Conservation (phyloP, 1,140 invertebrate species). For the Papilio aristodemus region DNA sequence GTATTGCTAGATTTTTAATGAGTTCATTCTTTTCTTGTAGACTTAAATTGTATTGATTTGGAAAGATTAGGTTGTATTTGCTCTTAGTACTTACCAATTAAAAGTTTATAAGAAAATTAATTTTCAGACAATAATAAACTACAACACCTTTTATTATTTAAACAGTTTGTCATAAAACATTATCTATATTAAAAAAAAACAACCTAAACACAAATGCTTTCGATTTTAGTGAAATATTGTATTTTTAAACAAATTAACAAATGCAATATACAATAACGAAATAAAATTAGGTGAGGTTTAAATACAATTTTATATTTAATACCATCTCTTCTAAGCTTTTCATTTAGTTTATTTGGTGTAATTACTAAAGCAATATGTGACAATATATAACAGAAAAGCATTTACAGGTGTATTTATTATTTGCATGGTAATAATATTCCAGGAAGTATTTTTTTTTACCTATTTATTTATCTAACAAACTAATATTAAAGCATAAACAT, state of each 20-base stretch:
- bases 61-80: too few species aligned
- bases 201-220: constrained; percentile 17
- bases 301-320: not conserved
- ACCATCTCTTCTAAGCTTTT: too few species aligned
- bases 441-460: constrained; percentile 40
- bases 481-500: constrained; percentile 58
- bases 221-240: constrained; percentile 12
- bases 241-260: constrained; percentile 22
- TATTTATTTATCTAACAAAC: constrained; percentile 56
- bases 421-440: constrained; percentile 30
- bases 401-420: not conserved
- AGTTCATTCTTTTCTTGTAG: too few species aligned
- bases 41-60: too few species aligned
- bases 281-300: constrained; percentile 2
- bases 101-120: constrained; percentile 1
- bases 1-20: too few species aligned
- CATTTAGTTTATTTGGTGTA: not conserved
- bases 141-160: constrained; percentile 22
- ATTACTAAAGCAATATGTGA: constrained; percentile 9
- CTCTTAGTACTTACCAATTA: too few species aligned
- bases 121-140: not conserved
- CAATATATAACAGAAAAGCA: constrained; percentile 23
- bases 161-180: constrained; percentile 22
- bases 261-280: constrained; percentile 22
- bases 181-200: constrained; percentile 24